Evolutionary conservation across 2,888 invertebrate genomes (phyloP), one percentile per base, ranked within the genome.

Genomic region (Hipparchia semele): DNA sequence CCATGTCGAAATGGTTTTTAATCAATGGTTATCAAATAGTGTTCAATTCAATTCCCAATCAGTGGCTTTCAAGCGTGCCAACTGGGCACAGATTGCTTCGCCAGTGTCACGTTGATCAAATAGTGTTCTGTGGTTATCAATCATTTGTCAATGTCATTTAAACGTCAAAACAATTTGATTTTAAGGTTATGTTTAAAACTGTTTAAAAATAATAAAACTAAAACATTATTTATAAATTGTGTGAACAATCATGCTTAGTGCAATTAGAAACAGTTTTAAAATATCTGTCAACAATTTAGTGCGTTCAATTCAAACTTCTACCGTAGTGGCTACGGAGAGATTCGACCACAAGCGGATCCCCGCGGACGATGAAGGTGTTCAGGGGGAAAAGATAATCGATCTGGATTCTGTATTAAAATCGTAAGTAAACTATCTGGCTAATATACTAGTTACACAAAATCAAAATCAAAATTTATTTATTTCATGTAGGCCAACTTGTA

Each of bases 321-420:
- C 82, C 1, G 81, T 87, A 2, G 80, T 82, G 61, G 79, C 86
- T 0, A 86, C 86, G 0, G 91, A 93, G 72, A 90, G 86, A 77
- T 94, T 94, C 79, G 86, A 89, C 73, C 92, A 91, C 78, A 94
- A 92, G 78, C 84, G 90, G 66, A 90, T 94, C 73, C 93, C 94
- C 9, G 84, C 91, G 0, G 86, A 86, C 10, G 98, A 98, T 86
- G 97, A 97, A 84, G 98, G 98, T 66, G 97, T 96, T 0, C 94
- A 94, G 73, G 98, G 98, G 61, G 98, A 98, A 88, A 95, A 94
- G 83, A 89, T 95, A 0, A 83, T 96, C 53, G 96, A 96, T 84
- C 95, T 98, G 56, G 97, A 98, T 86, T 88, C 95, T 8, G 86
- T 95, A 13, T 84, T 96, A 8, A 92, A 94, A 81, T 92, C 94